Base-by-base conservation (phyloP, 2,113 vertebrate species). In the Elephas maximus region DNA sequence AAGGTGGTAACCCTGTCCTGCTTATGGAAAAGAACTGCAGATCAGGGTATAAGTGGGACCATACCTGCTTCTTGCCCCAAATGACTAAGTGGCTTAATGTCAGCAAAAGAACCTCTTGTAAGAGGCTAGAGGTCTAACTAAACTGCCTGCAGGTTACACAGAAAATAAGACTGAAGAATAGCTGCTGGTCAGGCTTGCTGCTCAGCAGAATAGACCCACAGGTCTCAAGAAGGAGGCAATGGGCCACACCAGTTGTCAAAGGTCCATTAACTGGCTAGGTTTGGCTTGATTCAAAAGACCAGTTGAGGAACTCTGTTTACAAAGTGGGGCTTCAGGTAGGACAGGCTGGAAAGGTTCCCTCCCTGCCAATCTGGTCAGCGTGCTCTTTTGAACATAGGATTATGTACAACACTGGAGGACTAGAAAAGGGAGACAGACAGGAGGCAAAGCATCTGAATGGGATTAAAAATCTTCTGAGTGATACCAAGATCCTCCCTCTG, bases 261-360 rank as follows among this genome's bases (percentile, higher is more conserved):
- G 74, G 84, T 71, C 20, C 37, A 90, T 28, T 91, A 95, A 85
- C 65, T 20, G 18, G 45, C 41, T 79, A 86, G 24, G 37, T 51
- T 45, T 73, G 78, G 80, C 26, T 65, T 77, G 76, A 26, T 82
- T 93, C 77, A 60, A 88, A 94, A 90, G 44, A 95, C 15, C 51
- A 93, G n/a, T 0, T 65, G 67, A 94, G 51, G 24, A 94, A 6
- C n/a, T 79, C 51, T 83, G 45, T 41, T 74, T 83, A n/a, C 63
- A 74, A 96, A 86, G 41, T 41, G 73, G 21, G 18, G 7, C 53
- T 76, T 92, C 53, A 91, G 53, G 44, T 48, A 37, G 67, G 41
- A 82, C n/a, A 84, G 87, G 63, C 48, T 57, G 14, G 7, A 95
- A 63, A 65, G 45, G 44, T 69, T 93, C 24, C n/a, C 51, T 86